phyloP scores from a whole-genome alignment of 2,888 invertebrate genomes.

The Idaea straminata region DNA sequence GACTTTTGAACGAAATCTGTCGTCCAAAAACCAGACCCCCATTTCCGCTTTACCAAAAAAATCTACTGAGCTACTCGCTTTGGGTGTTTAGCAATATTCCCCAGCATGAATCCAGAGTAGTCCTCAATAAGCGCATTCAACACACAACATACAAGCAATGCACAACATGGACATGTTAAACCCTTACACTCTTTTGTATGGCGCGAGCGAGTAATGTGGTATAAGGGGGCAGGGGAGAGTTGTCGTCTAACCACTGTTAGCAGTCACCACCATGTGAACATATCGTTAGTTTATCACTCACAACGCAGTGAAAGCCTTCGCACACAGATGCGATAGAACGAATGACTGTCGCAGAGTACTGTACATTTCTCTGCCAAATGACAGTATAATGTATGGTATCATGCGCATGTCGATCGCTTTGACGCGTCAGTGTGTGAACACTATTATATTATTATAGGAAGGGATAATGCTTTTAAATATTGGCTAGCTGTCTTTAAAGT shows the following conservation, averaged over 20 bases:
- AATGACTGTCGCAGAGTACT: not conserved
- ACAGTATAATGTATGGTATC: not conserved
- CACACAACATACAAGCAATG: slow-evolving; percentile 35
- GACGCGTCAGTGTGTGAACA: not conserved
- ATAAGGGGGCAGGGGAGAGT: slow-evolving; percentile 84
- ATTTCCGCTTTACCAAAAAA: too few relatives aligned
- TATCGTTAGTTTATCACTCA: slow-evolving; percentile 51
- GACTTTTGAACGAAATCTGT: too few relatives aligned
- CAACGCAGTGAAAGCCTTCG: not conserved
- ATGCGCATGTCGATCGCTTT: not conserved
- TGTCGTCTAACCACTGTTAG: slow-evolving; percentile 88
- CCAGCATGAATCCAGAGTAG: not conserved
- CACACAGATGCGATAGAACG: not conserved
- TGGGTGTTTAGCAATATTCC: too few relatives aligned
- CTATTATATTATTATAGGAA: not conserved
- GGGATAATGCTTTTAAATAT: not conserved
- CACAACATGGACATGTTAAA: slow-evolving; percentile 55
- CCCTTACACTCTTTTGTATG: slow-evolving; percentile 85
- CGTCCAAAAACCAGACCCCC: too few relatives aligned
- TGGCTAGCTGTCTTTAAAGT: not conserved
- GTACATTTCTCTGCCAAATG: not conserved
- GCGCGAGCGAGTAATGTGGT: slow-evolving; percentile 85
- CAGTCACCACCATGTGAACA: slow-evolving; percentile 61
- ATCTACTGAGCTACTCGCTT: too few relatives aligned
- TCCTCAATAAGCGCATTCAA: slow-evolving; percentile 28